Evolutionary conservation across 1,140 invertebrate species (phyloP), one percentile per base, ranked within the genome.

Genomic region (Leptopilina boulardi): DNA sequence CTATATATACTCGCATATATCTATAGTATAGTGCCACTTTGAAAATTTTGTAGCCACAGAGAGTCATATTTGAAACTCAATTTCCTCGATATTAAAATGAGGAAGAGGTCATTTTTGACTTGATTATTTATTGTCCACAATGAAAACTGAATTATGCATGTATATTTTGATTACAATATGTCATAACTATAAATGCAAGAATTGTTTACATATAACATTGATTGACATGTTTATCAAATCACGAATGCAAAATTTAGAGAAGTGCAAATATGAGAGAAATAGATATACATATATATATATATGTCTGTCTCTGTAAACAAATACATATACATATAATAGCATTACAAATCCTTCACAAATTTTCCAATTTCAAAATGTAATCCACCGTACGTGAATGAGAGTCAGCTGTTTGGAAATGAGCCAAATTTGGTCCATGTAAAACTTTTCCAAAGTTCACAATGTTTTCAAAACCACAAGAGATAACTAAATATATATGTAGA

Each of bases 281-380:
- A 38, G 34, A 38, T 3, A 38, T 38, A 9, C 9, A 38, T 38
- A 38, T 38, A 38, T 3, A 38, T 6, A 38, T 3, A 6, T 38
- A 38, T 38, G 26, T 8, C n/a, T n/a, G n/a, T n/a, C n/a, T n/a
- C n/a, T n/a, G n/a, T n/a, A n/a, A n/a, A n/a, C n/a, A n/a, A n/a
- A 30, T 4, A 34, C 30, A 15, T 9, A n/a, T 30, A 66, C 5
- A 23, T 30, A 66, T 66, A 66, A 66, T 66, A 23, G 26, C 59
- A n/a, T 66, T 66, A 66, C 26, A 66, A 66, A 66, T 66, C 26
- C 23, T 15, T 26, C 59, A n/a, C n/a, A n/a, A 66, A 66, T 15
- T 66, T 66, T 23, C 59, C 59, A 4, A 30, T 66, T 66, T 66
- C 26, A 26, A 30, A 54, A 34, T 6, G 11, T 66, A 34, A 26